Evolutionary conservation across 2,888 invertebrate species (phyloP).

Genomic region (Rotaria socialis): DNA sequence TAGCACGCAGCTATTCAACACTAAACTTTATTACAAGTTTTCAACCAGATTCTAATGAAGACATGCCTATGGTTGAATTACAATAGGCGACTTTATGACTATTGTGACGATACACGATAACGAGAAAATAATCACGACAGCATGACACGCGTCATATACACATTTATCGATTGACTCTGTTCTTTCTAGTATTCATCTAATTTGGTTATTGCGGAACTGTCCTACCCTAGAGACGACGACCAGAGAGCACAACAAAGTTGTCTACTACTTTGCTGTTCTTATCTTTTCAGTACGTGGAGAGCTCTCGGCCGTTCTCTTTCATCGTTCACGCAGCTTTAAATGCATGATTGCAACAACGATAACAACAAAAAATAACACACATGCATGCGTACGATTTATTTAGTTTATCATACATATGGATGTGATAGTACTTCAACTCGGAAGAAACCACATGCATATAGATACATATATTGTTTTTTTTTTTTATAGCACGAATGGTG

Average conservation of each 20-base stretch:
- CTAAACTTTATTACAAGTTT: not conserved
- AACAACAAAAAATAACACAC: not conserved
- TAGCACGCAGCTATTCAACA: not conserved
- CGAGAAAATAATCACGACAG: not conserved
- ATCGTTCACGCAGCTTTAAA: constrained; percentile 7
- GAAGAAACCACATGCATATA: not conserved
- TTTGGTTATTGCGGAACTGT: not conserved
- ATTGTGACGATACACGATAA: not conserved
- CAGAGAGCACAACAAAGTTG: not conserved
- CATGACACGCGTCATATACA: not conserved
- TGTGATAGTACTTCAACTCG: not conserved
- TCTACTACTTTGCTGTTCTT: not conserved
- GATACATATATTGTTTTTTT: not conserved
- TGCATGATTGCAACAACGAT: not conserved
- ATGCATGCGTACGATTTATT: not conserved
- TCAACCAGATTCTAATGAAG: not conserved
- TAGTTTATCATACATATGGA: not conserved
- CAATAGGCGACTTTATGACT: not conserved
- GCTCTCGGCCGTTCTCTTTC: not conserved
- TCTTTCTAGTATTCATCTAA: constrained; percentile 7
- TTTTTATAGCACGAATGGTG: not conserved
- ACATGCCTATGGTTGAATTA: not conserved
- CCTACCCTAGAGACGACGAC: not conserved
- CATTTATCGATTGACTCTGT: not conserved
- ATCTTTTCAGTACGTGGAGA: not conserved